Base-by-base conservation (phyloP, 1,140 invertebrate species). In the Orchestia grillus region DNA sequence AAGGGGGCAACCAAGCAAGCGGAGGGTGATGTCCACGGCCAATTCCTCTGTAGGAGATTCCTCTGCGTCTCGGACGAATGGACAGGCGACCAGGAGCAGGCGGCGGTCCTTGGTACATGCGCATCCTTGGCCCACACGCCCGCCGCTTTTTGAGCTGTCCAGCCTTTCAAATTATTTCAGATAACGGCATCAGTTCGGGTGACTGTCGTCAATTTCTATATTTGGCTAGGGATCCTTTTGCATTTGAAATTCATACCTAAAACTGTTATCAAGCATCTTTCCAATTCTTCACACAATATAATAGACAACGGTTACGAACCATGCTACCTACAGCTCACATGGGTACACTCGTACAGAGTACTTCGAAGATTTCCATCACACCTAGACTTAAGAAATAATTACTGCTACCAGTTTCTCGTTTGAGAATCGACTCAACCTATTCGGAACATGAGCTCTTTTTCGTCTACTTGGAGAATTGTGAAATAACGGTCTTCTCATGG, bases 71-170 rank as follows among this genome's bases (percentile, higher is more conserved):
- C 0, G 92, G 92, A 40, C 92, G 92, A 36, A 94, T 94, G 40
- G 92, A 47, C 92, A 94, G 44, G 92, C 92, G 92, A 94, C 92
- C 92, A 94, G 92, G 92, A 94, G 92, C 92, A 94, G 92, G 92
- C 43, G 44, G 44, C 92, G 92, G 92, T 15, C 92, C 92, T 47
- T 94, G 92, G 44, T 94, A 94, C 92, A 94, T 94, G 92, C 92
- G 92, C 92, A 94, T 94, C 44, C 92, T 94, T 45, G 92, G 44
- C 92, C 41, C 11, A 42, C 92, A 44, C 92, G 62, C 62, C 62
- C 62, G 62, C 62, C 62, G 62, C 62, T 77, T 77, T 77, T 36
- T 77, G 62, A 19, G 62, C 62, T 77, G 36, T 36, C 62, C 62
- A 77, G 62, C 15, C 11, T 77, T 77, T 77, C 62, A 77, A 36